Base-by-base conservation (phyloP, 2,888 invertebrate genomes). In the Trissolcus japonicus region DNA sequence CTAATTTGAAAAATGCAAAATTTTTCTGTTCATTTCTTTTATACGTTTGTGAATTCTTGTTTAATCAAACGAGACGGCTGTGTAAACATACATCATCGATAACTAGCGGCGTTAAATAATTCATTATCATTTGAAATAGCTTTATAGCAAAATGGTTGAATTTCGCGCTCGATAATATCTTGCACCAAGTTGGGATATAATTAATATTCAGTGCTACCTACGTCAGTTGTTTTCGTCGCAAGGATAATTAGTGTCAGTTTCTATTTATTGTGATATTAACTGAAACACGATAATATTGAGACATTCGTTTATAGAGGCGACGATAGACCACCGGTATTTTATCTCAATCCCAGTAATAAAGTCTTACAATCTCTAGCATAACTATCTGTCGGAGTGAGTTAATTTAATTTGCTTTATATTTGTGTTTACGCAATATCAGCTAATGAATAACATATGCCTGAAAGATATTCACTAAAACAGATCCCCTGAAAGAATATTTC, bases 291-390 rank as follows among this genome's bases (percentile, higher is more conserved):
- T 74, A 78, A 74, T 74, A 66, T 57, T 29, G 53, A 65, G 65
- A 76, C 72, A 76, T 73, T 76, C 72, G 79, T 73, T 76, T 79
- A 76, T 68, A 76, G 72, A 76, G 72, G 78, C 75, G 69, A 79
- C 79, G 79, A 79, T 76, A 76, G 79, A 79, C 76, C 79, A 76
- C 76, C 76, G 65, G 69, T 76, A 76, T 76, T 79, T 76, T 76
- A 79, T 79, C 69, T 76, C 69, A 54, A 53, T 76, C 35, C 72
- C 53, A 51, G 72, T 73, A 68, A 67, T 79, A 73, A 79, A 76
- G 56, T 76, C 68, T 60, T 53, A 74, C 74, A 72, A 67, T 75
- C 67, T 59, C 57, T 35, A 54, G 72, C 56, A 76, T 79, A 73
- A 79, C 73, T 79, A 76, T 73, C 73, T 71, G 72, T 79, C 76